phyloP scores from a whole-genome alignment of 2,113 vertebrate species.

The Burhinus bistriatus region DNA sequence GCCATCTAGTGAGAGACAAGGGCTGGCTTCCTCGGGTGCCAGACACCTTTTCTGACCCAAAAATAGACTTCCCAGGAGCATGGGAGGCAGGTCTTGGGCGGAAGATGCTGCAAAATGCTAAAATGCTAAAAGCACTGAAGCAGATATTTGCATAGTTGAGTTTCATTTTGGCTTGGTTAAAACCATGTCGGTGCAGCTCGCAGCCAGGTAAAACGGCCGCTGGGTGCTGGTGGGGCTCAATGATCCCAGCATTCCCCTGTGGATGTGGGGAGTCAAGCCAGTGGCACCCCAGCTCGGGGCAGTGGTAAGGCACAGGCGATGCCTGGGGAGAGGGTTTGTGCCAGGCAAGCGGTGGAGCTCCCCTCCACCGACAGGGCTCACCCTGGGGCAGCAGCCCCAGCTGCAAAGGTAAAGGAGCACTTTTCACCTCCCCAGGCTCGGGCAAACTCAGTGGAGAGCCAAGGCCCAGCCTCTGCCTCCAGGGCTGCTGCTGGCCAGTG shows the following conservation, averaged over 20 bases:
- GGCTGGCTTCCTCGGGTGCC: neutral
- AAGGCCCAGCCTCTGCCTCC: neutral
- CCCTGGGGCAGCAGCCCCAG: neutral
- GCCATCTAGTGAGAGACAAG: neutral
- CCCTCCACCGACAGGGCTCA: neutral
- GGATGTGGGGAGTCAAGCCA: neutral
- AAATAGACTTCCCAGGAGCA: neutral
- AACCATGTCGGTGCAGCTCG: neutral
- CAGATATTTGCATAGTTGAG: neutral
- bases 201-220: fast-evolving
- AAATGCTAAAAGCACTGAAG: neutral
- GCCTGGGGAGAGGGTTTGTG: fast-evolving
- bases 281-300: neutral
- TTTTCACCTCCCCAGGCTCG: neutral
- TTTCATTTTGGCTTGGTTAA: neutral
- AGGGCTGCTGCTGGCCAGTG: neutral
- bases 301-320: neutral
- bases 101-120: neutral
- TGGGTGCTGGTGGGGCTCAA: neutral
- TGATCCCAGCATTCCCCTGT: neutral
- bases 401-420: neutral
- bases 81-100: neutral
- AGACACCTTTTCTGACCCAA: neutral
- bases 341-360: neutral
- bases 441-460: neutral